A percentile compares a stretch with the other conserved stretches of the same genome.
Evolutionary conservation across 2,797 vertebrate species (phyloP).

Genomic region (Molossus alvarezi): DNA sequence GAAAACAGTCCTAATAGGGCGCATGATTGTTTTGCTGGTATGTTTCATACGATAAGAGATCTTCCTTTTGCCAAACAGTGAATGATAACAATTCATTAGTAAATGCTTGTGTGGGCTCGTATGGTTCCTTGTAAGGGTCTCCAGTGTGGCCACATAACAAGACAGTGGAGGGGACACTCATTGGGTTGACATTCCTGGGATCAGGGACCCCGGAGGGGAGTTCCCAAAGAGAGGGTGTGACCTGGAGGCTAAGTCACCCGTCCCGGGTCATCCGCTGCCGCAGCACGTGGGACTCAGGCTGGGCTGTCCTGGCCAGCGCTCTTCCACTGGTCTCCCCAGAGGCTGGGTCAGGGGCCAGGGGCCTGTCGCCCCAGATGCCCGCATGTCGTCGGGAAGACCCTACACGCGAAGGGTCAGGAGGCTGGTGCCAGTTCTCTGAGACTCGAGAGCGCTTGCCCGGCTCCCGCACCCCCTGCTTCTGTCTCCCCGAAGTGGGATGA

Average conservation of each 20-base stretch:
- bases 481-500: neutral
- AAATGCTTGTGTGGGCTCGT: neutral
- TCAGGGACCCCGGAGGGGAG: neutral
- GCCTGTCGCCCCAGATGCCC: neutral
- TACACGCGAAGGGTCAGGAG: neutral
- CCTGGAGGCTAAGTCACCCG: neutral
- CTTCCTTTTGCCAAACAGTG: conserved; percentile 20
- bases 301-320: neutral
- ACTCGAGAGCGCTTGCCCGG: fast-evolving
- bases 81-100: neutral
- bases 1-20: neutral
- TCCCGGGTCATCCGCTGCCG: neutral
- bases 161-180: no score
- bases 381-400: neutral
- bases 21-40: fast-evolving
- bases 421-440: neutral
- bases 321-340: neutral
- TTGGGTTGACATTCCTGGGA: neutral
- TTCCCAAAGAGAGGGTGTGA: neutral
- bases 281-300: fast-evolving
- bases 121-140: neutral
- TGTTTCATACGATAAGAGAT: neutral
- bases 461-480: fast-evolving
- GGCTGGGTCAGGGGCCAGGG: fast-evolving
- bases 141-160: neutral